Conservation (phyloP, 2,797 vertebrate species). For the Pteronotus mesoamericanus region DNA sequence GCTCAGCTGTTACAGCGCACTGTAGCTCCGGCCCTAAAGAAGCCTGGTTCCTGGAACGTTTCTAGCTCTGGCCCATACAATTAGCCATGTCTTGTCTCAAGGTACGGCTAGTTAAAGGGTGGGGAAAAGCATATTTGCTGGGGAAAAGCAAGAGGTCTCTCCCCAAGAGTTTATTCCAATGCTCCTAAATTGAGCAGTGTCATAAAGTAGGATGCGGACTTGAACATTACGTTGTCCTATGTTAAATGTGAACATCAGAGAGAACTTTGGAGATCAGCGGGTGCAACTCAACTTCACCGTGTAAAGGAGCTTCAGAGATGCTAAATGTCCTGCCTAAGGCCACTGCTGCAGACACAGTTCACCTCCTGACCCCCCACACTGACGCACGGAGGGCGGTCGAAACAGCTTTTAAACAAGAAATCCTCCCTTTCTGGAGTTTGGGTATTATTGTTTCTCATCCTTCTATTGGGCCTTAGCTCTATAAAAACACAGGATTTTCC, state of each 20-base stretch:
- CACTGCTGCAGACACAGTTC: neutral
- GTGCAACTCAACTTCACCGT: neutral
- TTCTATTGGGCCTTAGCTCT: neutral
- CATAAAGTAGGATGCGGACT: neutral
- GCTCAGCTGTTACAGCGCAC: rapidly evolving
- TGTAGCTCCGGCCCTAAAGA: neutral
- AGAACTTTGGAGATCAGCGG: neutral
- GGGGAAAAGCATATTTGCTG: neutral
- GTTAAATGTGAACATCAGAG: neutral
- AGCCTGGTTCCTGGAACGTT: neutral
- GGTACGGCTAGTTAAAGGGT: neutral
- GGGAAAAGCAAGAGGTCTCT: neutral
- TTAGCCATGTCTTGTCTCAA: neutral
- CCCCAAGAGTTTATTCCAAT: neutral
- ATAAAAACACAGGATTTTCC: neutral
- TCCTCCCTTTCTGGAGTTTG: neutral
- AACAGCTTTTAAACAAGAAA: neutral
- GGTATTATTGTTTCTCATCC: neutral
- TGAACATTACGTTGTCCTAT: neutral
- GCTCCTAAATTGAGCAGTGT: neutral
- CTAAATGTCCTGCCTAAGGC: no score
- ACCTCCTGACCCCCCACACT: rapidly evolving
- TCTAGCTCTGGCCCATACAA: neutral
- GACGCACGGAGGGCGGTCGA: neutral
- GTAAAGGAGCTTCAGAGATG: neutral